Conservation (phyloP, 2,888 invertebrate species). For the Leptinotarsa rubiginosa region DNA sequence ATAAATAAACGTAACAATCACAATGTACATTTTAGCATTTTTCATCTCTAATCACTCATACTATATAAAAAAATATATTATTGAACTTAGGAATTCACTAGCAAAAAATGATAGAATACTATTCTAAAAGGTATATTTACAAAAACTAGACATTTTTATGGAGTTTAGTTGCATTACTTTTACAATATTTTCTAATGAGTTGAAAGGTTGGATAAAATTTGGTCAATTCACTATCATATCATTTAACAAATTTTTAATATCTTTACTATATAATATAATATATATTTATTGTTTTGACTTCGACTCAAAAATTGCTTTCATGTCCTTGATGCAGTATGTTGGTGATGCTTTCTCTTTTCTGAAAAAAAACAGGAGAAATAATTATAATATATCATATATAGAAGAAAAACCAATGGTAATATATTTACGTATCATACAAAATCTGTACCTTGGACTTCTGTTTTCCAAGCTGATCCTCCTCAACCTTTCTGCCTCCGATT, state of each 20-base stretch:
- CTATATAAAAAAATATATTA: conserved; percentile 18
- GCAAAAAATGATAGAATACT: conserved; percentile 28
- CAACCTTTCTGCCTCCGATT: conserved; percentile 58
- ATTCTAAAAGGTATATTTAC: conserved; percentile 30
- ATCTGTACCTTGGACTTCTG: conserved; percentile 62
- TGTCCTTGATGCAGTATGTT: conserved; percentile 79
- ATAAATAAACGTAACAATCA: conserved; percentile 39
- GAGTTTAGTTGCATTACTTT: conserved; percentile 21
- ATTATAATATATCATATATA: neutral
- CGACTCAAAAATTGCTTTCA: conserved; percentile 86
- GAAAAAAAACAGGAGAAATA: conserved; percentile 50
- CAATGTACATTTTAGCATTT: conserved; percentile 11
- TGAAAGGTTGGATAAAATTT: conserved; percentile 40
- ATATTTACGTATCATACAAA: neutral
- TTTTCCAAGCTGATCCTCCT: conserved; percentile 62
- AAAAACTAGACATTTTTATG: conserved; percentile 30
- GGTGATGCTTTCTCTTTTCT: conserved; percentile 79
- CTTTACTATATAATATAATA: conserved; percentile 33
- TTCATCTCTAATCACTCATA: conserved; percentile 2
- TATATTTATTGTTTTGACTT: conserved; percentile 68
- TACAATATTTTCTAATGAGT: conserved; percentile 23
- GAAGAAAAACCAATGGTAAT: too few species aligned
- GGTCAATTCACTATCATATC: conserved; percentile 45
- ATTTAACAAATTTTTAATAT: conserved; percentile 36
- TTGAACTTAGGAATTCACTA: conserved; percentile 28